Conservation (phyloP, 2,888 invertebrate genomes). For the Lithophane socia region DNA sequence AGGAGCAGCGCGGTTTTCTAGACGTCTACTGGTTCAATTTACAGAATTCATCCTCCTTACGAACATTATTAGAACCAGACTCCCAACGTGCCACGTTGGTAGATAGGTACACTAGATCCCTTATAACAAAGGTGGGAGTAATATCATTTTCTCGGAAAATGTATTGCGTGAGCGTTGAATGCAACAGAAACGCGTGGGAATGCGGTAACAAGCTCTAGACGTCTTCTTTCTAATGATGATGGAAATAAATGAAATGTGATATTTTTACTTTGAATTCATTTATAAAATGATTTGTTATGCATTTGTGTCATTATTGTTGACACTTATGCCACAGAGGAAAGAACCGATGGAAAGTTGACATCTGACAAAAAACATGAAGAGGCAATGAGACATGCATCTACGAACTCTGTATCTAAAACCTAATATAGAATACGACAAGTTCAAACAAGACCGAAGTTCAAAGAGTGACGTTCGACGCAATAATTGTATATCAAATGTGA, state of each 20-base stretch:
- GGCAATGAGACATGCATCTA: neutral
- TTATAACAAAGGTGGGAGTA: neutral
- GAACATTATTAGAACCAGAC: neutral
- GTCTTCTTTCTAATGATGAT: conserved; percentile 1
- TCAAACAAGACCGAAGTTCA: neutral
- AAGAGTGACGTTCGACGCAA: neutral
- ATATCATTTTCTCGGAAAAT: conserved; percentile 19
- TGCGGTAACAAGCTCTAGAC: neutral
- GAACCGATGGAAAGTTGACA: neutral
- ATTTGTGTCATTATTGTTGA: neutral
- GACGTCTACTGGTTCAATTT: neutral
- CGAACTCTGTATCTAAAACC: too few species aligned
- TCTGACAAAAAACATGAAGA: neutral
- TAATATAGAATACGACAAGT: neutral
- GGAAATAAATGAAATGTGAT: conserved; percentile 1
- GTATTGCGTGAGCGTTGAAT: neutral
- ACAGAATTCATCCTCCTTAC: neutral
- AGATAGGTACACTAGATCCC: neutral
- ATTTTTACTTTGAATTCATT: neutral
- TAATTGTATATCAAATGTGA: neutral
- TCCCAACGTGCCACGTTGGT: neutral
- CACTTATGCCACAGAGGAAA: neutral
- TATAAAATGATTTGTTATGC: neutral
- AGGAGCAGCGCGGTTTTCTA: too few species aligned
- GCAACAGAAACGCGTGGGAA: neutral